Base-by-base conservation (phyloP, 2,888 invertebrate species). In the Labia minor region DNA sequence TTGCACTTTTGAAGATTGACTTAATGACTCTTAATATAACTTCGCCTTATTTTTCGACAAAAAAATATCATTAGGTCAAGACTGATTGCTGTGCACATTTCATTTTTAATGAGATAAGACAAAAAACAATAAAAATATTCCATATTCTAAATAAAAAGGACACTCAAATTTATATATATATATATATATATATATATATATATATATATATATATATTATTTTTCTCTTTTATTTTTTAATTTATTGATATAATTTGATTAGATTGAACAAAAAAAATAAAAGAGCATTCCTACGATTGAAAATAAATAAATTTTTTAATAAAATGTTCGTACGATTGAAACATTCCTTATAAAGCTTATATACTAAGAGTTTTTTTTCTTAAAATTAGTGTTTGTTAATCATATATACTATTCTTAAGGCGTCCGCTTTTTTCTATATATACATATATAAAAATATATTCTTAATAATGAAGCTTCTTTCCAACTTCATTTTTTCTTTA, bases 371-470 rank as follows among this genome's bases (percentile, higher is more conserved):
- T 49, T 49, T 49, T 33, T 49, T 49, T 49, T 49, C 49, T 49
- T n/a, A 49, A n/a, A 49, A n/a, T 49, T n/a, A 49, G 49, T 49
- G 49, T 49, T 49, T 49, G 49, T 49, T 49, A 49, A n/a, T 49
- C 49, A n/a, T 16, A 49, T 49, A 49, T 49, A 49, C 49, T 49
- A 49, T 49, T 49, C 16, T 16, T 49, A 49, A 49, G 49, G 49
- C 49, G 49, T 49, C 49, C 16, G 14, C 49, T 49, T 49, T 49
- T 49, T 49, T 8, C 6, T 11, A 11, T 8, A 8, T 33, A 11
- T 8, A 8, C 11, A 6, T 33, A 8, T 6, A 33, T 11, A 33
- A 33, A 33, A 33, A 33, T 33, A 33, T 33, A 33, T 33, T 33
- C 33, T 33, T 8, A 33, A 33, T 33, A 33, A 33, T 8, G n/a